These are phyloP conservation scores for Malurus leucopterus DNA, from an alignment of 2,797 vertebrate species.

Conservation along the genomic window DNA sequence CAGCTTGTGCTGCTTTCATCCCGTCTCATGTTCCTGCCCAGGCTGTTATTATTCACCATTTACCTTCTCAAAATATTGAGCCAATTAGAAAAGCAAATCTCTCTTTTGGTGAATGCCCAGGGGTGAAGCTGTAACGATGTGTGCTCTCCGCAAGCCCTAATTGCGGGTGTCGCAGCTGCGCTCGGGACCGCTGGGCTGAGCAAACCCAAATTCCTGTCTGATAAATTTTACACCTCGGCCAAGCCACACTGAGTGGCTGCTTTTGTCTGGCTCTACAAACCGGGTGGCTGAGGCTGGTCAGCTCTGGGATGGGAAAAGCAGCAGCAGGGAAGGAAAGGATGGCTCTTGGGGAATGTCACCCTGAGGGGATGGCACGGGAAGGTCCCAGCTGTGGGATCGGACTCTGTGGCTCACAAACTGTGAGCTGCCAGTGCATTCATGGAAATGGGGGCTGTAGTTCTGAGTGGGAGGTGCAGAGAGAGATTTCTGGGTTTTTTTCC, in stretches of 20 bases:
- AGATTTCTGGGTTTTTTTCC: not conserved
- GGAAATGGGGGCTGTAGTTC: not conserved
- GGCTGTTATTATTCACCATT: constrained; percentile 50
- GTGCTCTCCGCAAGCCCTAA: constrained; percentile 16
- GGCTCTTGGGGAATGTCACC: not conserved
- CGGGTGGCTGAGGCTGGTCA: not conserved
- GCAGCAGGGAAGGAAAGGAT: not conserved
- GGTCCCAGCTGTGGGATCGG: not conserved
- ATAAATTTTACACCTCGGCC: not conserved
- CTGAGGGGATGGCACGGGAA: accelerated
- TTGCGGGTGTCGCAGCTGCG: not conserved
- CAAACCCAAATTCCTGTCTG: constrained; percentile 24
- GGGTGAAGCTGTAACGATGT: constrained; percentile 17
- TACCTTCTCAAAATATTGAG: constrained; percentile 56
- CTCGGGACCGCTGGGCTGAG: not conserved
- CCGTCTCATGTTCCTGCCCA: constrained; percentile 1
- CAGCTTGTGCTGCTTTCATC: constrained; percentile 27
- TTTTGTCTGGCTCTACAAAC: not conserved
- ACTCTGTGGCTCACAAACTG: not conserved
- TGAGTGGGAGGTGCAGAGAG: not conserved
- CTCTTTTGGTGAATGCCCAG: constrained; percentile 14
- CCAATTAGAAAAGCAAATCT: constrained; percentile 52
- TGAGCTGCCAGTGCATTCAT: not conserved
- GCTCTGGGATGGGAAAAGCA: not conserved
- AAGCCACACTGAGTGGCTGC: not conserved